phyloP scores from a whole-genome alignment of 2,888 invertebrate genomes.

The Standfussiana lucernea region DNA sequence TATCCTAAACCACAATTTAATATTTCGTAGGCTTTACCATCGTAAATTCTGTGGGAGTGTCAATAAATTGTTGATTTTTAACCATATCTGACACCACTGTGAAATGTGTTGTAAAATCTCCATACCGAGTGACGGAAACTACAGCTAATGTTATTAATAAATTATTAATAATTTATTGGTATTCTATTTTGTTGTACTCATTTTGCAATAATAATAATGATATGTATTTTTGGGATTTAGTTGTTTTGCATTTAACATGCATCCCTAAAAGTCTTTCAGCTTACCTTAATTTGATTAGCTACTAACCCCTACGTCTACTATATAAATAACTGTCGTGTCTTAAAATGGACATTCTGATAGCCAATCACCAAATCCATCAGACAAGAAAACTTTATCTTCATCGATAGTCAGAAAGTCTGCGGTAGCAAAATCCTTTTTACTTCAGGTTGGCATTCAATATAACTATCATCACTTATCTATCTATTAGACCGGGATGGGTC shows the following conservation, averaged over 20 bases:
- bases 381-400: conserved; percentile 13
- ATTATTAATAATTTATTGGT: neutral
- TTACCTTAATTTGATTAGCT: neutral
- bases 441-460: conserved; percentile 41
- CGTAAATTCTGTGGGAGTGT: conserved; percentile 45
- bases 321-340: neutral
- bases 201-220: neutral
- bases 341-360: neutral
- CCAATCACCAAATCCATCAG: neutral
- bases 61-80: conserved; percentile 58
- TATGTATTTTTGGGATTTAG: neutral
- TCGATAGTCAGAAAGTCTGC: neutral
- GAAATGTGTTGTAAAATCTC: conserved; percentile 53
- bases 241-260: neutral
- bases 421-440: conserved; percentile 54
- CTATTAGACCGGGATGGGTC: conserved; percentile 59
- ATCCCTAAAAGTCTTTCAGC: neutral
- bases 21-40: conserved; percentile 49
- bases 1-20: conserved; percentile 38
- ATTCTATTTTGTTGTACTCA: neutral
- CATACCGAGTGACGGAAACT: conserved; percentile 31
- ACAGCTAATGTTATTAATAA: conserved; percentile 25
- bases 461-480: conserved; percentile 65
- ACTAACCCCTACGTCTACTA: neutral
- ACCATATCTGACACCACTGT: conserved; percentile 46